Evolutionary conservation across 1,140 invertebrate genomes (phyloP), one percentile per base, ranked within the genome.

Genomic region (Babylonia areolata): DNA sequence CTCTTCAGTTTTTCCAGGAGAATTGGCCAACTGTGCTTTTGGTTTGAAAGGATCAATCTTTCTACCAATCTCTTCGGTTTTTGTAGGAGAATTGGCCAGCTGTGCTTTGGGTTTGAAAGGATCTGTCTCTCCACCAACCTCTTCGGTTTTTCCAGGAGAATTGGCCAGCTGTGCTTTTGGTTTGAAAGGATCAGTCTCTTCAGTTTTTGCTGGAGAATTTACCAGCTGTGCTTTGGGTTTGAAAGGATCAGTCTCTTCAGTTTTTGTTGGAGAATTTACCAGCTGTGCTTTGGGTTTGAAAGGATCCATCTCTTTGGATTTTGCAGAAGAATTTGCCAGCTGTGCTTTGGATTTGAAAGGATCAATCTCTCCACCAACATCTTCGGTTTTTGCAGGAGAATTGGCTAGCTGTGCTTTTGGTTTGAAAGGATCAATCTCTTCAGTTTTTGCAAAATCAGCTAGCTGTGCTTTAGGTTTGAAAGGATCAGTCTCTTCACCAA

Each of bases 31-130:
- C 28, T 40, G 39, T 31, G 37, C 42, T 42, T 79, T 46, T n/a
- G 77, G 71, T 31, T 79, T 79, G 77, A 42, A 79, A 12, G 11
- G 77, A 31, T 54, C 78, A 80, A 15, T n/a, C 12, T 58, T n/a
- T 80, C 28, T 42, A 28, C 42, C 39, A 79, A 3, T n/a, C n/a
- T n/a, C 78, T 80, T 42, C 28, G 2, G 31, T 12, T 73, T 40
- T 40, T 3, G 23, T 9, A 17, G 75, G 35, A 23, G 75, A 37
- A 40, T 77, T 42, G 15, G 75, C 15, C 78, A 54, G 11, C n/a
- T 33, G 40, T 31, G 28, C 31, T 40, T 23, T 80, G n/a, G 46
- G n/a, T n/a, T 54, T 51, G 15, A 79, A 31, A 2, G 78, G 28
- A 54, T 51, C 31, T 54, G n/a, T 17, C 3, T 51, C 31, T 80